Evolutionary conservation across 2,113 vertebrate species (phyloP).

Genomic region (Channa argus): DNA sequence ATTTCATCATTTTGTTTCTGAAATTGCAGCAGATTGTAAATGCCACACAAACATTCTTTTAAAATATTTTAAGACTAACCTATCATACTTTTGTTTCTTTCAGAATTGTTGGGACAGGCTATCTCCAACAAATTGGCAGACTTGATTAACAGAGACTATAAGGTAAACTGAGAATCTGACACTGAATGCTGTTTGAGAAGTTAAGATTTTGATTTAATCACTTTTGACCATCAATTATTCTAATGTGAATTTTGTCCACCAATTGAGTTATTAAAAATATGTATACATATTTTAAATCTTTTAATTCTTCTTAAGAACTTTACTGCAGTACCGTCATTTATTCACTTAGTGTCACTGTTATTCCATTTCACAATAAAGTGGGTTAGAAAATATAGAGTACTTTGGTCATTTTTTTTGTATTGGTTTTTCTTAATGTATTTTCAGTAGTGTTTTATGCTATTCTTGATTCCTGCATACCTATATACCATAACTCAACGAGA

Average conservation of each 20-base stretch:
- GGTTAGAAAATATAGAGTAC: slow-evolving; percentile 10
- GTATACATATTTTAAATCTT: neutral
- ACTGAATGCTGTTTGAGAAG: slow-evolving; percentile 15
- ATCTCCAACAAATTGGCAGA: slow-evolving; percentile 83
- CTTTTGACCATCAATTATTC: neutral
- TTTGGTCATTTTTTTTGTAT: slow-evolving; percentile 21
- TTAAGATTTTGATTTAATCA: neutral
- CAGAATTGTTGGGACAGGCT: slow-evolving; percentile 84
- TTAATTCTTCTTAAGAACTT: slow-evolving; percentile 15
- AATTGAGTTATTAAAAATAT: neutral
- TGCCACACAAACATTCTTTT: neutral
- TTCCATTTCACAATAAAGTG: slow-evolving; percentile 16
- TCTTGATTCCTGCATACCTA: slow-evolving; percentile 3
- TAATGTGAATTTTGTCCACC: neutral
- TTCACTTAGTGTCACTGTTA: slow-evolving; percentile 42
- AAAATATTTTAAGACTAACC: slow-evolving; percentile 17
- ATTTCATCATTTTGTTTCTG: slow-evolving; percentile 63
- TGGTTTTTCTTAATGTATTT: neutral
- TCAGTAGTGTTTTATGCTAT: neutral
- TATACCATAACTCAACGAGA: slow-evolving; percentile 3
- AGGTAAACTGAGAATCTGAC: slow-evolving; percentile 68
- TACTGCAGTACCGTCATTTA: slow-evolving; percentile 31
- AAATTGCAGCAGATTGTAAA: slow-evolving; percentile 49
- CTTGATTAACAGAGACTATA: slow-evolving; percentile 84
- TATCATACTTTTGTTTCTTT: slow-evolving; percentile 37